Evolutionary conservation across 2,888 invertebrate genomes (phyloP).

Genomic region (Trissonchulus latispiculum): DNA sequence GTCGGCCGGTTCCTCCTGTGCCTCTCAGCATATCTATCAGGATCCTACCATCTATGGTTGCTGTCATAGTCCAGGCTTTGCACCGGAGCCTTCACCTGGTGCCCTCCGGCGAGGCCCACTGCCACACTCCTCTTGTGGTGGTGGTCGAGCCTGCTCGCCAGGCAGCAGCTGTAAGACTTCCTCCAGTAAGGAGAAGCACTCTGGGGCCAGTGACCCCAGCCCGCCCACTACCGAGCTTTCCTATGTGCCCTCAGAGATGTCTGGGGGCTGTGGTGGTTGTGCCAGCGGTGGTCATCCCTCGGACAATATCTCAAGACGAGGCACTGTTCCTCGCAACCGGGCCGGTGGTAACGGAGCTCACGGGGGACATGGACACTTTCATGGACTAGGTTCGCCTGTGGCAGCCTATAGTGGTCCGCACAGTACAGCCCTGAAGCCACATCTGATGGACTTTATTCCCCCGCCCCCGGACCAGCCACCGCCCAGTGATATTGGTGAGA

Average conservation of each 20-base stretch:
- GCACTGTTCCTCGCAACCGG: not conserved
- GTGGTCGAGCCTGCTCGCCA: no score
- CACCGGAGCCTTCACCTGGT: not conserved
- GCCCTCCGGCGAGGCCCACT: not conserved
- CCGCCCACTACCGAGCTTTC: conserved; percentile 19
- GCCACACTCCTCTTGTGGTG: not conserved
- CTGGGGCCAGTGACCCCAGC: not conserved
- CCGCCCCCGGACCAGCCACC: conserved; percentile 21
- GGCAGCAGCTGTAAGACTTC: no score
- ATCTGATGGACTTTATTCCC: conserved; percentile 19
- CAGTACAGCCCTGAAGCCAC: conserved; percentile 9
- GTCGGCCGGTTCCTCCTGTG: not conserved
- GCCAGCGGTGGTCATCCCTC: no score
- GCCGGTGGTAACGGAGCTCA: not conserved
- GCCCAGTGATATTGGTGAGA: not conserved
- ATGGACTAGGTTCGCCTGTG: not conserved
- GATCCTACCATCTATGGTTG: not conserved
- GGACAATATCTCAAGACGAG: no score
- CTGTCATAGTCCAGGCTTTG: not conserved
- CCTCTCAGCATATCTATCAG: not conserved
- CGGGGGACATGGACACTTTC: no score
- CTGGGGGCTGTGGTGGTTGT: no score
- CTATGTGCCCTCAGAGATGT: conserved; percentile 9
- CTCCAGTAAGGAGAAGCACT: no score
- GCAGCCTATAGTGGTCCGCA: not conserved